A percentile compares a stretch with the other conserved stretches of the same genome.
phyloP scores from a whole-genome alignment of 2,797 vertebrate species.

The Alauda arvensis region DNA sequence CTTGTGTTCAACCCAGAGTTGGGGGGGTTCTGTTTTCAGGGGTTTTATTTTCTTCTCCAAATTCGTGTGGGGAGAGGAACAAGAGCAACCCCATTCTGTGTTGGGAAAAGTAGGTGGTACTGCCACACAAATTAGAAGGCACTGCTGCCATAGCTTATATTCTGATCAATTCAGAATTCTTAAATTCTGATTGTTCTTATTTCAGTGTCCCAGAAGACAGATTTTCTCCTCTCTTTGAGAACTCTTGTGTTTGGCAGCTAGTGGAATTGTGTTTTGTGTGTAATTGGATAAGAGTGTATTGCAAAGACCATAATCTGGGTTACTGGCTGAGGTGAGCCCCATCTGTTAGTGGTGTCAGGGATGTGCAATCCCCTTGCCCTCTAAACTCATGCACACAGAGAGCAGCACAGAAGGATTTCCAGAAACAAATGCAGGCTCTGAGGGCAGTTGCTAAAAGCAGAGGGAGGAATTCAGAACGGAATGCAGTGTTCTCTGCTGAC shows the following conservation, averaged over 20 bases:
- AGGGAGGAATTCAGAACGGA: not conserved
- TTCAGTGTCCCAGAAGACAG: not conserved
- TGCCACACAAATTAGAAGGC: not conserved
- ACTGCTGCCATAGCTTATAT: not conserved
- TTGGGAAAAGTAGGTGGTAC: not conserved
- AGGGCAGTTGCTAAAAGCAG: slow-evolving; percentile 1
- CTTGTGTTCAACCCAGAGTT: not conserved
- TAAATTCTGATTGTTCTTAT: not conserved
- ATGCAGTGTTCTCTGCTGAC: not conserved
- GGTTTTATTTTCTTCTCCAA: not conserved
- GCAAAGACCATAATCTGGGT: not conserved
- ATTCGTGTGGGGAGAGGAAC: not conserved
- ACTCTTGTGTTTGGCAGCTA: not conserved
- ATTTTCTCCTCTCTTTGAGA: not conserved
- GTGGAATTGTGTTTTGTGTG: not conserved
- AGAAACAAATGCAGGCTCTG: not conserved
- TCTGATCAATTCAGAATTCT: not conserved
- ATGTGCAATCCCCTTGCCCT: not conserved
- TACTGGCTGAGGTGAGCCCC: not conserved
- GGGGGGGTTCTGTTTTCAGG: not conserved
- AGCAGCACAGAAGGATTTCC: not conserved
- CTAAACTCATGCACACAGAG: not conserved
- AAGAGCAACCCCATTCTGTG: not conserved
- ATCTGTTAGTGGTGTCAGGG: not conserved
- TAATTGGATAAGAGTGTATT: not conserved